A percentile compares a stretch with the other conserved stretches of the same genome.
Evolutionary conservation across 2,888 invertebrate genomes (phyloP).

Genomic region (Dicyrtoma fusca): DNA sequence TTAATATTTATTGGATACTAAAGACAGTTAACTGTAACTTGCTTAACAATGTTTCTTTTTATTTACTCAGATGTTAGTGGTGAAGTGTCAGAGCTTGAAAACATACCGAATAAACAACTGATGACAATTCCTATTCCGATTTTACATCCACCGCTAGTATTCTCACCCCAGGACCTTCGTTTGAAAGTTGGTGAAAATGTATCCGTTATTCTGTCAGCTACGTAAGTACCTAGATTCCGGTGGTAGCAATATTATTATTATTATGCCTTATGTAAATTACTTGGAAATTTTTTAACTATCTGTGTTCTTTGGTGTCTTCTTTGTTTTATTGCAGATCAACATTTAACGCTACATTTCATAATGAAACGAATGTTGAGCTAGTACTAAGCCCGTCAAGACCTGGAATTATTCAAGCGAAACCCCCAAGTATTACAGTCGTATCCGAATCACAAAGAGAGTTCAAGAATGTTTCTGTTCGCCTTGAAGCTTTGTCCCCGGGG

Average conservation of each 20-base stretch:
- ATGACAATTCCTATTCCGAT: too few relatives aligned
- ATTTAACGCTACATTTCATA: slow-evolving; percentile 43
- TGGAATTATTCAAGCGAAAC: slow-evolving; percentile 32
- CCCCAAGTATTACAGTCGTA: slow-evolving; percentile 37
- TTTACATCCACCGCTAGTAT: slow-evolving; percentile 21
- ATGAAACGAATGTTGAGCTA: slow-evolving; percentile 26
- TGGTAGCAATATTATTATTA: background rate
- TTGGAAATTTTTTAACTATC: too few relatives aligned
- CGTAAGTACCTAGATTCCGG: slow-evolving; percentile 42
- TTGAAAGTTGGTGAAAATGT: slow-evolving; percentile 41
- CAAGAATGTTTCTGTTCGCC: slow-evolving; percentile 7
- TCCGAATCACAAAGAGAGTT: background rate
- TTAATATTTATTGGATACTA: too few relatives aligned
- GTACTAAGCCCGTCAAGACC: background rate
- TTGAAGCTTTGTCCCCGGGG: slow-evolving; percentile 34
- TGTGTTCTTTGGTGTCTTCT: too few relatives aligned
- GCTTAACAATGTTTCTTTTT: too few relatives aligned
- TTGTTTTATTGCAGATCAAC: slow-evolving; percentile 26
- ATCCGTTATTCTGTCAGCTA: slow-evolving; percentile 32
- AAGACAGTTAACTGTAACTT: too few relatives aligned
- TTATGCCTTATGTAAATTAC: background rate
- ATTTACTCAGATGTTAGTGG: too few relatives aligned
- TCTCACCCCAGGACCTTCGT: slow-evolving; percentile 41
- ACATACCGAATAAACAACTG: too few relatives aligned
- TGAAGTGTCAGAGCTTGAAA: too few relatives aligned